phyloP scores from a whole-genome alignment of 1,140 invertebrate genomes.

The Cyrtorhinus lividipennis region DNA sequence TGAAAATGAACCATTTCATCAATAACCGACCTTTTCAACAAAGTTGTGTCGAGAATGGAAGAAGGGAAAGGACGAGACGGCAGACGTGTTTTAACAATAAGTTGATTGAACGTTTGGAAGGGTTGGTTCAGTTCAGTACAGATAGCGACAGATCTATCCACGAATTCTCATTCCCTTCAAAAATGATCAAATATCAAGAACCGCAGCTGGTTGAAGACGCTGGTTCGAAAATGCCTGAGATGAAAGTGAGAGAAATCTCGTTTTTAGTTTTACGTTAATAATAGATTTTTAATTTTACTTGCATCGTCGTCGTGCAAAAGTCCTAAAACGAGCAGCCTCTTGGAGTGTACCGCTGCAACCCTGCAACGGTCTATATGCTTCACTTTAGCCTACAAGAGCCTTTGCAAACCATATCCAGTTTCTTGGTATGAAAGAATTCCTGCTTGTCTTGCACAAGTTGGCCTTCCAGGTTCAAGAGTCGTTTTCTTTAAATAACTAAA shows the following conservation, averaged over 20 bases:
- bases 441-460: too few species aligned
- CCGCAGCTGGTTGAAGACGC: neutral
- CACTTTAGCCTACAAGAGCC: too few species aligned
- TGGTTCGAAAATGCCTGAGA: neutral
- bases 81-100: neutral
- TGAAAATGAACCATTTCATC: neutral
- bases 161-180: constrained; percentile 1
- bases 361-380: too few species aligned
- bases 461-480: too few species aligned
- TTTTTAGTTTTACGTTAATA: too few species aligned
- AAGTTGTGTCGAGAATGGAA: neutral
- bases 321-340: too few species aligned
- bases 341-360: too few species aligned
- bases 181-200: neutral
- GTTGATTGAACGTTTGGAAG: neutral
- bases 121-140: neutral
- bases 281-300: too few species aligned
- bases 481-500: too few species aligned
- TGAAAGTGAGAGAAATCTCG: neutral
- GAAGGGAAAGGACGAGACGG: neutral
- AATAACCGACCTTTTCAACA: neutral
- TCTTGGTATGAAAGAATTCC: too few species aligned
- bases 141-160: neutral
- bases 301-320: too few species aligned
- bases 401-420: too few species aligned